Conservation (phyloP, 2,888 invertebrate species). For the Crossocerus cetratus region DNA sequence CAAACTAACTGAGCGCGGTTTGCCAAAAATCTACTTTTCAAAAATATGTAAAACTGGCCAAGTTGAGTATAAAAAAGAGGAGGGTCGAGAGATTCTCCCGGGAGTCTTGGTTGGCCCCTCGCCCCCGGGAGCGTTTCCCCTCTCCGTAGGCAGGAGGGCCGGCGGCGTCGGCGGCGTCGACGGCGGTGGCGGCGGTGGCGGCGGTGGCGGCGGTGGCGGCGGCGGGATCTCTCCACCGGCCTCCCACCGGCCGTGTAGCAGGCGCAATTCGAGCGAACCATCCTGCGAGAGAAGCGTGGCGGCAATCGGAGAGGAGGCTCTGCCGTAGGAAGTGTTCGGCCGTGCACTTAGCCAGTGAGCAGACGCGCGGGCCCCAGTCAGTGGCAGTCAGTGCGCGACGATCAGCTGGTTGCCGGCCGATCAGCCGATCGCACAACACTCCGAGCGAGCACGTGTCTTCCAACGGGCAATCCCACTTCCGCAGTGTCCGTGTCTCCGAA, state of each 20-base stretch:
- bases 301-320: conserved; percentile 49
- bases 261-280: conserved; percentile 48
- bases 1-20: too few species aligned
- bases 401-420: conserved; percentile 50
- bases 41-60: too few species aligned
- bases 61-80: not conserved
- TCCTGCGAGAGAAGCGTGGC: conserved; percentile 22
- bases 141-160: not conserved
- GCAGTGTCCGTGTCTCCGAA: not conserved
- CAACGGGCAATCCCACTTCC: not conserved
- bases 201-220: conserved; percentile 1
- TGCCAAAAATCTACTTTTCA: too few species aligned
- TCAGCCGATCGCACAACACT: conserved; percentile 37
- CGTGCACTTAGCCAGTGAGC: conserved; percentile 51
- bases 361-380: conserved; percentile 41
- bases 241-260: conserved; percentile 26
- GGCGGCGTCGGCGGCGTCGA: not conserved
- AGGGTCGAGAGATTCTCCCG: conserved; percentile 21
- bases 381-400: conserved; percentile 47
- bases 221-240: not conserved
- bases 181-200: not conserved
- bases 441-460: conserved; percentile 32
- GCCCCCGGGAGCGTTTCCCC: not conserved
- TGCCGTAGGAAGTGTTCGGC: conserved; percentile 66
- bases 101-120: conserved; percentile 4